Evolutionary conservation across 2,797 vertebrate genomes (phyloP).

Genomic region (Pseudomugil gertrudae): DNA sequence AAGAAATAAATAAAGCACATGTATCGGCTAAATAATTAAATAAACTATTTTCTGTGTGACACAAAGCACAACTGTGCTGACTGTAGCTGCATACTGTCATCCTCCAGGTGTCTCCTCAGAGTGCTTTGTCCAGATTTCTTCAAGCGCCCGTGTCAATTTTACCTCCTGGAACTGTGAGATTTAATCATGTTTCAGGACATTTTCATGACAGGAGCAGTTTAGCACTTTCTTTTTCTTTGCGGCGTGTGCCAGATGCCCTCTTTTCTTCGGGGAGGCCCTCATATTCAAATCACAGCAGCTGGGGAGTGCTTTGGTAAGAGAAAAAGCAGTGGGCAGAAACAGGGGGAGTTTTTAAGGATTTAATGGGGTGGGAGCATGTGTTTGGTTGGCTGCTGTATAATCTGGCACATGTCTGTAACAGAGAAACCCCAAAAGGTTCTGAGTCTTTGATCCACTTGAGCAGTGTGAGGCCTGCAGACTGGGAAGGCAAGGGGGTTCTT

Average conservation of each 20-base stretch:
- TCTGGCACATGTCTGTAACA: conserved; percentile 78
- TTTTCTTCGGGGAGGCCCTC: conserved; percentile 75
- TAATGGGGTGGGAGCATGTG: conserved; percentile 50
- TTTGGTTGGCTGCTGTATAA: conserved; percentile 66
- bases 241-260: conserved; percentile 82
- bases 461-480: conserved; percentile 47
- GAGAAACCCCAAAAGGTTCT: conserved; percentile 59
- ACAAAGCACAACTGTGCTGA: conserved; percentile 23
- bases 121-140: conserved; percentile 40
- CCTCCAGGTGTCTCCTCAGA: conserved; percentile 32
- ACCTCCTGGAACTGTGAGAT: conserved; percentile 40
- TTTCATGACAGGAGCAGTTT: conserved; percentile 65
- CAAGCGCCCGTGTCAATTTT: conserved; percentile 43
- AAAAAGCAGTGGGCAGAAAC: conserved; percentile 55
- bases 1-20: not conserved
- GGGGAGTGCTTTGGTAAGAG: conserved; percentile 72
- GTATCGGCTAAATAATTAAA: not conserved
- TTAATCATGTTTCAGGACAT: conserved; percentile 66
- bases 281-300: conserved; percentile 81
- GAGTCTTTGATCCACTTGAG: conserved; percentile 59
- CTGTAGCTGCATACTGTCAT: not conserved
- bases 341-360: conserved; percentile 66
- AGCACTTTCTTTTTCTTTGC: conserved; percentile 44
- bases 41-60: not conserved
- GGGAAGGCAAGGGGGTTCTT: conserved; percentile 23